Evolutionary conservation across 1,140 invertebrate species (phyloP).

Genomic region (Globodera ellingtonae): DNA sequence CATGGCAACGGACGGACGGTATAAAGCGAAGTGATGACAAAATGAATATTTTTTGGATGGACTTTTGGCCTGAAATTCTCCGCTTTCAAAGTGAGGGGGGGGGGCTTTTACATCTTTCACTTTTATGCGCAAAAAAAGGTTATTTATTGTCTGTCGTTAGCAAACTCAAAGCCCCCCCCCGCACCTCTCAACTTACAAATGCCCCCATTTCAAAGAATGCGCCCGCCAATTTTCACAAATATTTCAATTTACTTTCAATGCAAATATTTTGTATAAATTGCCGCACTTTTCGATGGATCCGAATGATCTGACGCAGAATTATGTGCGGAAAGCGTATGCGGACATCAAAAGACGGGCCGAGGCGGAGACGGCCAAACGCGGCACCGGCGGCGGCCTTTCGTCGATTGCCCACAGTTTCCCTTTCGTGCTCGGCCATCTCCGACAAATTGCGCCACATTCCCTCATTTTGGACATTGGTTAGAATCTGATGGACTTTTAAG

Average conservation of each 20-base stretch:
- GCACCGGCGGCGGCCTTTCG: background rate
- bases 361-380: background rate
- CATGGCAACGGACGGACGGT: too few species aligned
- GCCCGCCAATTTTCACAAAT: too few species aligned
- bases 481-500: background rate
- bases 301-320: background rate
- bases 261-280: background rate
- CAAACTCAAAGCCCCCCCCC: too few species aligned
- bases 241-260: background rate
- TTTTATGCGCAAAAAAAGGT: too few species aligned
- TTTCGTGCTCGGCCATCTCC: background rate
- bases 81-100: too few species aligned
- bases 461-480: constrained; percentile 30
- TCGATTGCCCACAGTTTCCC: background rate
- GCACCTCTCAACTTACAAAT: too few species aligned
- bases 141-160: too few species aligned
- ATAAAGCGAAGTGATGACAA: too few species aligned
- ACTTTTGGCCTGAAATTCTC: too few species aligned
- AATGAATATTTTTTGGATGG: too few species aligned
- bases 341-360: background rate
- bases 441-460: background rate
- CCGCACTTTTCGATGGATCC: constrained; percentile 5
- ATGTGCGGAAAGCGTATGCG: constrained; percentile 13
- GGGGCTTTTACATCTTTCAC: too few species aligned
- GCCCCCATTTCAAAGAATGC: too few species aligned